Evolutionary conservation across 1,140 invertebrate species (phyloP), one percentile per base, ranked within the genome.

Genomic region (Cephus cinctus): DNA sequence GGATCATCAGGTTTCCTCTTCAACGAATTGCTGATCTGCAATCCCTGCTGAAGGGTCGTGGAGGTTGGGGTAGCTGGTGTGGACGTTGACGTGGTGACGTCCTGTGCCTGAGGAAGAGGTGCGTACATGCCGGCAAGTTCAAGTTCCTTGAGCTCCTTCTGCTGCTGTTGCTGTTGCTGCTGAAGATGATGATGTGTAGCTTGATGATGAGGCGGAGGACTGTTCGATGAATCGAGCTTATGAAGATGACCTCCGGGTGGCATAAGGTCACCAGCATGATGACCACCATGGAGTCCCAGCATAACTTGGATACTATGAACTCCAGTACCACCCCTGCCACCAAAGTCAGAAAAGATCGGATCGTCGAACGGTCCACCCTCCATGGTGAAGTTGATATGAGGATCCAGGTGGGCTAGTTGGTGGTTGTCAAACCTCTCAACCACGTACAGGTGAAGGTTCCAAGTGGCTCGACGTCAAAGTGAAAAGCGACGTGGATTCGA

Each of bases 361-460:
- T 89, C 87, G 61, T 89, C 87, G 73, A 88, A 89, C 20, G 81
- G 80, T 35, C 80, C 80, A 59, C 86, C 83, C 67, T 88, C 87
- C 86, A 88, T 88, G 23, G n/a, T n/a, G n/a, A n/a, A n/a, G n/a
- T n/a, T n/a, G n/a, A n/a, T n/a, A n/a, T n/a, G n/a, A n/a, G n/a
- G n/a, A n/a, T n/a, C n/a, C n/a, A n/a, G n/a, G n/a, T n/a, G n/a
- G n/a, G n/a, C n/a, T n/a, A n/a, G n/a, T n/a, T n/a, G n/a, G n/a
- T n/a, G n/a, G n/a, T n/a, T n/a, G n/a, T n/a, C n/a, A n/a, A n/a
- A n/a, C n/a, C n/a, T n/a, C n/a, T n/a, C n/a, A n/a, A n/a, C n/a
- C n/a, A n/a, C n/a, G n/a, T n/a, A n/a, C n/a, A n/a, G n/a, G n/a
- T n/a, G n/a, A n/a, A n/a, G n/a, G n/a, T n/a, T n/a, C n/a, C n/a